Evolutionary conservation across 2,888 invertebrate species (phyloP).

Genomic region (Trisateles emortualis): DNA sequence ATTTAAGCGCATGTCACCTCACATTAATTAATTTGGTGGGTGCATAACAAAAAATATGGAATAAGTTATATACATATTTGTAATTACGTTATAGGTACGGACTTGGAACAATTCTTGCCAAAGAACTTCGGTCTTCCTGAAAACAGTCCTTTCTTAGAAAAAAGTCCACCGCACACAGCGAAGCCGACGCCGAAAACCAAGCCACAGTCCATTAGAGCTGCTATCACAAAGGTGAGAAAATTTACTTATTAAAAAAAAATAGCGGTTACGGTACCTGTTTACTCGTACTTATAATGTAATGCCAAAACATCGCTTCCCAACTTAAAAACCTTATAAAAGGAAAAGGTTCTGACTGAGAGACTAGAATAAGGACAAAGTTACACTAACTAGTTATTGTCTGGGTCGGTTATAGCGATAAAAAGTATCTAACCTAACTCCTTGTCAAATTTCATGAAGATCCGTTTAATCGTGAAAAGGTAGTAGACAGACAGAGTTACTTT

Average conservation of each 20-base stretch:
- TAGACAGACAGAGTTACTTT: too few relatives aligned
- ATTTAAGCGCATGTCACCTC: background rate
- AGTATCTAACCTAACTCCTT: too few relatives aligned
- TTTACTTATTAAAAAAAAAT: background rate
- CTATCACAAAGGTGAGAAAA: constrained; percentile 72
- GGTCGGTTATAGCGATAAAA: too few relatives aligned
- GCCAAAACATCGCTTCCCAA: too few relatives aligned
- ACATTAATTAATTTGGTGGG: background rate
- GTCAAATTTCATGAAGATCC: too few relatives aligned
- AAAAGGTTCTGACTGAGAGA: too few relatives aligned
- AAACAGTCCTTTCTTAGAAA: constrained; percentile 81
- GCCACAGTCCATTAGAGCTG: constrained; percentile 61
- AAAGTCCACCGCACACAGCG: constrained; percentile 80
- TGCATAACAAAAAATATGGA: background rate
- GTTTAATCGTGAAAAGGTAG: too few relatives aligned
- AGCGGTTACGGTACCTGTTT: too few relatives aligned
- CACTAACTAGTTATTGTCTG: background rate
- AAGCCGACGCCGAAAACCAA: constrained; percentile 76
- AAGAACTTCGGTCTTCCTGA: constrained; percentile 88
- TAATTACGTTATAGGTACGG: constrained; percentile 82
- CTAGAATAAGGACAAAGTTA: background rate
- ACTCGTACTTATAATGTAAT: too few relatives aligned
- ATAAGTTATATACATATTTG: background rate
- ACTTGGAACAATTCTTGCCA: constrained; percentile 88
- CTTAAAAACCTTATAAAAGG: too few relatives aligned